phyloP scores from a whole-genome alignment of 2,113 vertebrate genomes.

The Colinus virginianus region DNA sequence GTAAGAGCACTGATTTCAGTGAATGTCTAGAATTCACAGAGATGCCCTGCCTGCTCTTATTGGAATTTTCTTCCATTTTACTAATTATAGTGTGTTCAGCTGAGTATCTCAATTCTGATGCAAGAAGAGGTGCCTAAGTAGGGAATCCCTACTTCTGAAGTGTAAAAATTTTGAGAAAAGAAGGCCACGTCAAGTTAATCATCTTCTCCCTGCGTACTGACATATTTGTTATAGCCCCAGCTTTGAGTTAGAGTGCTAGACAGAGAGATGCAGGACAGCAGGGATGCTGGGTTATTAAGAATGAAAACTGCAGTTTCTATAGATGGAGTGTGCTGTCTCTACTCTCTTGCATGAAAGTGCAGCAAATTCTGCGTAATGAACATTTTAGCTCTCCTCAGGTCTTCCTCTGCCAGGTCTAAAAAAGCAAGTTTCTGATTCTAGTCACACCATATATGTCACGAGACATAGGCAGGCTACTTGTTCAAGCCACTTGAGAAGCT shows the following conservation, averaged over 20 bases:
- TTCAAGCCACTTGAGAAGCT: background rate
- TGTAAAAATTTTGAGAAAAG: background rate
- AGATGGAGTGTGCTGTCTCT: background rate
- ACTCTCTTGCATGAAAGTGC: background rate
- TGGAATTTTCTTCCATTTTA: background rate
- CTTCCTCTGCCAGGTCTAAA: background rate
- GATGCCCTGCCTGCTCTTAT: background rate
- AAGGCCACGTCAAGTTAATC: background rate
- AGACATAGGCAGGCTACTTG: background rate
- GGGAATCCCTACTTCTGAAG: background rate
- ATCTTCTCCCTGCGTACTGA: background rate
- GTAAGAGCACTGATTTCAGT: background rate
- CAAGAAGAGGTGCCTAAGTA: background rate
- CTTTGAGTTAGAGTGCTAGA: constrained; percentile 15
- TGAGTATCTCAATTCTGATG: constrained; percentile 2
- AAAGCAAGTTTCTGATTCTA: background rate
- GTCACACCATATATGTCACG: background rate
- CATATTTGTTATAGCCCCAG: constrained; percentile 15
- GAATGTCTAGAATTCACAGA: background rate
- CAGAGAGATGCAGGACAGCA: background rate
- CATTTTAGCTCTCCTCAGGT: background rate
- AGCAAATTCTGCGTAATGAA: background rate
- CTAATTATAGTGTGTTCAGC: constrained; percentile 33
- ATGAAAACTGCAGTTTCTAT: background rate
- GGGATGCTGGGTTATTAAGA: constrained; percentile 27